phyloP scores from a whole-genome alignment of 2,888 invertebrate genomes.

The Loripinus fragilis region DNA sequence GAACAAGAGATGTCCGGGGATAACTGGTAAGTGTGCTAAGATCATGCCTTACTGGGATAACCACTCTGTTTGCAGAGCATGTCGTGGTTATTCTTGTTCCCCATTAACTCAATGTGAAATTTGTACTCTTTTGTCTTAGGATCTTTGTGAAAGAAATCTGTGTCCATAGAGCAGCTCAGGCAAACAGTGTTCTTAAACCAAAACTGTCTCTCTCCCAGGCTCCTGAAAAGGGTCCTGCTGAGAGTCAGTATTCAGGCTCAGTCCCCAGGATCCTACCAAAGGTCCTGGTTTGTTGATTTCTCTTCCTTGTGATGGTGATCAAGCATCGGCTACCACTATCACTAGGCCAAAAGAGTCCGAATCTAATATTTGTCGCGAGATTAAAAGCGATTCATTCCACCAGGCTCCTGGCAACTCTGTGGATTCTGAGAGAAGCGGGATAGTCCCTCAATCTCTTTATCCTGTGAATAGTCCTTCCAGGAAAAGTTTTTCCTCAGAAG shows the following conservation, averaged over 20 bases:
- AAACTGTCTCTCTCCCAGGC: not conserved
- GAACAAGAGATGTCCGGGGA: not conserved
- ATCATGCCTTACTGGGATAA: constrained; percentile 8
- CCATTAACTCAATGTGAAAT: not conserved
- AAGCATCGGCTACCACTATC: not conserved
- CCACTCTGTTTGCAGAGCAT: not conserved
- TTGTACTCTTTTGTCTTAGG: not conserved
- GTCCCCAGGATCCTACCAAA: not conserved
- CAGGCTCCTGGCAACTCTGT: no score
- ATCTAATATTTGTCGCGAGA: not conserved
- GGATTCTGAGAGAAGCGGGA: no score
- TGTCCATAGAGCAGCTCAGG: no score
- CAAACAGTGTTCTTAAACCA: not conserved
- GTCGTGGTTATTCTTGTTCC: not conserved
- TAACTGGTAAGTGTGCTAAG: not conserved
- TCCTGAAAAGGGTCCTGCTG: not conserved
- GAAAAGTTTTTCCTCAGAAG: not conserved
- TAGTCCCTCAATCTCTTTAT: no score
- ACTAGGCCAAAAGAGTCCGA: not conserved
- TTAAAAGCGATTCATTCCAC: not conserved
- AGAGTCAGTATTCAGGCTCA: not conserved
- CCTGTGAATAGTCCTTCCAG: not conserved
- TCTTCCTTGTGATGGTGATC: not conserved
- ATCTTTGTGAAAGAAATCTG: not conserved
- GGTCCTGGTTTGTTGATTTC: not conserved